These are phyloP conservation scores for Perdix hodgsoniae DNA, from an alignment of 2,797 vertebrate species.

Conservation along the genomic window DNA sequence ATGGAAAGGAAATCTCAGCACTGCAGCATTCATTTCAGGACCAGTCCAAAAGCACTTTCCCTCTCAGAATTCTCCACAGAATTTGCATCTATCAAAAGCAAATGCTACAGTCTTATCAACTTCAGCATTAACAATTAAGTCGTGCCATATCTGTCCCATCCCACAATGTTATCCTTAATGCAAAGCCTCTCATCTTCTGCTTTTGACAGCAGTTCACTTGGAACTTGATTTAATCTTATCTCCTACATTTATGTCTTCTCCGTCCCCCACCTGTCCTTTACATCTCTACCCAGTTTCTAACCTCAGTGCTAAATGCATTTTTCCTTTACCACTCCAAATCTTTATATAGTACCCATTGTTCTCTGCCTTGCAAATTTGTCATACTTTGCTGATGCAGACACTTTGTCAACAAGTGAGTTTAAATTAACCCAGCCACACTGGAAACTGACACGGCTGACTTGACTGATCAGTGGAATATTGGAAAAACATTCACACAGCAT, in stretches of 20 bases:
- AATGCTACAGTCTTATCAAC: not conserved
- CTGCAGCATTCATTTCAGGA: not conserved
- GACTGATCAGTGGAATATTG: constrained; percentile 23
- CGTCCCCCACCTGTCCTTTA: not conserved
- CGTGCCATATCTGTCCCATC: not conserved
- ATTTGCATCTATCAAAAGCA: not conserved
- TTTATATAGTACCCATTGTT: not conserved
- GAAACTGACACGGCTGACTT: not conserved
- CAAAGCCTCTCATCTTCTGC: not conserved
- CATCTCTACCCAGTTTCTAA: not conserved
- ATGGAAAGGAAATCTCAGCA: not conserved
- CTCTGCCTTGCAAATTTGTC: not conserved
- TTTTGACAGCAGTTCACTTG: not conserved
- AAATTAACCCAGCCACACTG: constrained; percentile 27
- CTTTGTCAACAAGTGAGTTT: constrained; percentile 2
- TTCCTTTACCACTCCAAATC: not conserved
- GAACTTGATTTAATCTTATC: not conserved
- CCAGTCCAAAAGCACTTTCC: not conserved
- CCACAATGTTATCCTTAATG: not conserved
- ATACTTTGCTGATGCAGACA: not conserved
- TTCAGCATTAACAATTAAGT: not conserved
- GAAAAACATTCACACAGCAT: constrained; percentile 11
- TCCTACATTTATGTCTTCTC: not conserved
- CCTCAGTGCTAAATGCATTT: not conserved
- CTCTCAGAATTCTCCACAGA: not conserved